Evolutionary conservation across 2,888 invertebrate genomes (phyloP), one percentile per base, ranked within the genome.

Genomic region (Caenorhabditis sinica): DNA sequence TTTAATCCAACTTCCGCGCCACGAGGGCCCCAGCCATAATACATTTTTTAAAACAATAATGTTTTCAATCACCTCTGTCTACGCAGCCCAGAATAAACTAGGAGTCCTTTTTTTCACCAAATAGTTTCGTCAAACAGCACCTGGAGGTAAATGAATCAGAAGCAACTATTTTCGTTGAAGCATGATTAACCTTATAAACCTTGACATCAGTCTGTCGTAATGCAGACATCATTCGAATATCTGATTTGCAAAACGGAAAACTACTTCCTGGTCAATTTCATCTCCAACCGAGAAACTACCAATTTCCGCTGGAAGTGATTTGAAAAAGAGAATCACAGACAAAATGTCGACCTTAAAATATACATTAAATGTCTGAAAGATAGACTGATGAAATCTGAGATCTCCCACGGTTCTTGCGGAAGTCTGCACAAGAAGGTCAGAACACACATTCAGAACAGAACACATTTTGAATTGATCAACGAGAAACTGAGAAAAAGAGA

Each of bases 371-470:
- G 66, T 66, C 58, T 66, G 63, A 56, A 74, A 49, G 43, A n/a
- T 6, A 28, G 13, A 13, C 40, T 40, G 40, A 17, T 33, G 73
- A 79, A 79, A 71, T 58, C 43, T n/a, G 56, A 79, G 68, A 51
- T 68, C 8, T 69, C 68, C 49, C 58, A 49, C 33, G 51, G 23
- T 36, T 20, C 58, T 45, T 60, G 17, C 49, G 36, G 51, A 43
- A 61, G 53, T 77, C 69, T 77, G 61, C 51, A n/a, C n/a, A 51
- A 33, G 28, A 69, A 69, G 69, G 77, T 76, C 65, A 79, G 28
- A 79, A 79, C 79, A 79, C 79, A 63, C 72, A 72, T 80, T 80
- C 51, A 72, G 80, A 72, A 80, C 80, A 80, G 80, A 80, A 80
- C 80, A 72, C 80, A 72, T 23, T 66, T 56, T 43, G 45, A 36